A percentile compares a stretch with the other conserved stretches of the same genome.
phyloP scores from a whole-genome alignment of 2,888 invertebrate genomes.

The Blera fallax region DNA sequence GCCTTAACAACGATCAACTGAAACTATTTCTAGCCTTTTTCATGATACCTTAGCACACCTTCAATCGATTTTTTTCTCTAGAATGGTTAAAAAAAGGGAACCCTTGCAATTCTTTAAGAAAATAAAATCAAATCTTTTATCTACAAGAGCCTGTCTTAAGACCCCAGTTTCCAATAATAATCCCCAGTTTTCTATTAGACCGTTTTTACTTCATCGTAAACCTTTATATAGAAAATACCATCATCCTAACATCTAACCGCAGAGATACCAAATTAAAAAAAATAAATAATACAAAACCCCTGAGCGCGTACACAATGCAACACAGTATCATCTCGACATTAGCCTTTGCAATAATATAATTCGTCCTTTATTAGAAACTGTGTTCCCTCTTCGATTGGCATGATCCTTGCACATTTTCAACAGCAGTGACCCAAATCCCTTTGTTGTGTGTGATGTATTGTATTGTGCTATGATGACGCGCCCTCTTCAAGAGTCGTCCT shows the following conservation, averaged over 20 bases:
- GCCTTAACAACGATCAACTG: no score
- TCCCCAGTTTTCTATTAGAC: neutral
- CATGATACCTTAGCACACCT: no score
- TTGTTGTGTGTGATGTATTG: conserved; percentile 61
- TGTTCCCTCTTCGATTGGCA: conserved; percentile 45
- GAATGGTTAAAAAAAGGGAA: no score
- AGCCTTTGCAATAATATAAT: conserved; percentile 60
- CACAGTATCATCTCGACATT: conserved; percentile 68
- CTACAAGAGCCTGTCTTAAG: neutral
- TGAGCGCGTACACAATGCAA: conserved; percentile 34
- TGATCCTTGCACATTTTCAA: conserved; percentile 63
- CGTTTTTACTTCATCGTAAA: neutral
- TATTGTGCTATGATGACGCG: conserved; percentile 30
- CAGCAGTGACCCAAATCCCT: conserved; percentile 63
- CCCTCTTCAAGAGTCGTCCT: conserved; percentile 48
- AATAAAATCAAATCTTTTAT: neutral
- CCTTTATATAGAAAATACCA: neutral
- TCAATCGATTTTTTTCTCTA: no score
- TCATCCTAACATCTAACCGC: conserved; percentile 41
- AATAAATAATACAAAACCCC: neutral
- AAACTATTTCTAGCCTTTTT: no score
- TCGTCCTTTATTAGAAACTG: conserved; percentile 53
- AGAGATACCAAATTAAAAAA: conserved; percentile 28
- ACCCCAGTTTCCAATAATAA: neutral
- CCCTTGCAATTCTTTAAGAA: neutral